Percentiles rank a stretch among this genome's conserved stretches.
Evolutionary conservation across 1,140 invertebrate species (phyloP).

Genomic region (Pseudomyrmex dendroicus): DNA sequence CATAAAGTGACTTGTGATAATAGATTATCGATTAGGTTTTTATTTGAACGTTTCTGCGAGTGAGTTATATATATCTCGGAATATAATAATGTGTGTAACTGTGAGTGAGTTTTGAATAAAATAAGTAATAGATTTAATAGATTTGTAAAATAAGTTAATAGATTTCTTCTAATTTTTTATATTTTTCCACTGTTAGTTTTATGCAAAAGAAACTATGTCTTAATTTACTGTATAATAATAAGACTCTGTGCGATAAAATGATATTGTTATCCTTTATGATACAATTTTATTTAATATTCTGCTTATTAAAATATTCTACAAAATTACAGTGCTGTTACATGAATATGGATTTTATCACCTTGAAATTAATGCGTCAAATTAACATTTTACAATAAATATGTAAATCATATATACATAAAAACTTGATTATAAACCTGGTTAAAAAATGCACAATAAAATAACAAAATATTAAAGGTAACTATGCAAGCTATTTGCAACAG

Average conservation of each 20-base stretch:
- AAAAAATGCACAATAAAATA: slow-evolving; percentile 34
- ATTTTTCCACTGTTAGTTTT: too few species aligned
- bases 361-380: background rate
- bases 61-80: background rate
- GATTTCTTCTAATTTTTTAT: too few species aligned
- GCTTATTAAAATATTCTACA: background rate
- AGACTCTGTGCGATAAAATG: too few species aligned
- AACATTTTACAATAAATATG: slow-evolving; percentile 30
- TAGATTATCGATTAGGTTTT: slow-evolving; percentile 31
- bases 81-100: background rate
- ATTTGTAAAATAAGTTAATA: too few species aligned
- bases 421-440: slow-evolving; percentile 1
- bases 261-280: too few species aligned
- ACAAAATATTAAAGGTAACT: slow-evolving; percentile 26
- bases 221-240: too few species aligned
- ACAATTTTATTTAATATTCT: background rate
- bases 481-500: background rate
- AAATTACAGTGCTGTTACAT: background rate
- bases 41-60: slow-evolving; percentile 19
- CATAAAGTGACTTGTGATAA: slow-evolving; percentile 8
- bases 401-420: background rate
- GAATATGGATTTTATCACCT: background rate
- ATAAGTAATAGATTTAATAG: background rate
- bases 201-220: too few species aligned
- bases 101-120: background rate